These are phyloP conservation scores for Drosophila stalkeri DNA, from an alignment of 2,888 invertebrate species.

Conservation along the genomic window DNA sequence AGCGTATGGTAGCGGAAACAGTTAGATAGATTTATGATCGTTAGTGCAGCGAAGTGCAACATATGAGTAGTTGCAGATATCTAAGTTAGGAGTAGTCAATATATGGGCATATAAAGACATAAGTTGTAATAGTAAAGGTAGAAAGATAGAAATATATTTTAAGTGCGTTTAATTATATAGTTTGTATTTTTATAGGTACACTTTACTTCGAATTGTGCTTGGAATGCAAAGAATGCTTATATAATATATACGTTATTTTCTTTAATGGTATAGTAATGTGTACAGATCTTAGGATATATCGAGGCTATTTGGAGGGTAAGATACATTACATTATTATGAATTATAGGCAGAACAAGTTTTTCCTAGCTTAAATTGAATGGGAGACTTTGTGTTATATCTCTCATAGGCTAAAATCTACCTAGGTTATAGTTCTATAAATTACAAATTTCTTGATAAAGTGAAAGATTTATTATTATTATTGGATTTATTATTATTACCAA, in stretches of 20 bases:
- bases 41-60: not conserved
- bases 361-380: too few relatives aligned
- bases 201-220: not conserved
- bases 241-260: not conserved
- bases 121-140: not conserved
- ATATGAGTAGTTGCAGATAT: not conserved
- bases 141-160: not conserved
- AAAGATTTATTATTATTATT: not conserved
- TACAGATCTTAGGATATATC: too few relatives aligned
- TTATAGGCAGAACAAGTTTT: too few relatives aligned
- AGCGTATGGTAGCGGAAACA: conserved; percentile 9
- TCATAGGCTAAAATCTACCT: too few relatives aligned
- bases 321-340: too few relatives aligned
- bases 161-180: not conserved
- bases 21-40: not conserved
- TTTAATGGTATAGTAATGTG: too few relatives aligned
- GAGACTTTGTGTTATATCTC: too few relatives aligned
- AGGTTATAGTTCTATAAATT: too few relatives aligned
- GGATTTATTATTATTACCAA: too few relatives aligned
- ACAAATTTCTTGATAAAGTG: too few relatives aligned
- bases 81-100: not conserved
- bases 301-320: too few relatives aligned
- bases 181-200: not conserved
- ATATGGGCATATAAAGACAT: not conserved
- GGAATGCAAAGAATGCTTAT: not conserved